Evolutionary conservation across 2,888 invertebrate genomes (phyloP).

Genomic region (Plutella xylostella): DNA sequence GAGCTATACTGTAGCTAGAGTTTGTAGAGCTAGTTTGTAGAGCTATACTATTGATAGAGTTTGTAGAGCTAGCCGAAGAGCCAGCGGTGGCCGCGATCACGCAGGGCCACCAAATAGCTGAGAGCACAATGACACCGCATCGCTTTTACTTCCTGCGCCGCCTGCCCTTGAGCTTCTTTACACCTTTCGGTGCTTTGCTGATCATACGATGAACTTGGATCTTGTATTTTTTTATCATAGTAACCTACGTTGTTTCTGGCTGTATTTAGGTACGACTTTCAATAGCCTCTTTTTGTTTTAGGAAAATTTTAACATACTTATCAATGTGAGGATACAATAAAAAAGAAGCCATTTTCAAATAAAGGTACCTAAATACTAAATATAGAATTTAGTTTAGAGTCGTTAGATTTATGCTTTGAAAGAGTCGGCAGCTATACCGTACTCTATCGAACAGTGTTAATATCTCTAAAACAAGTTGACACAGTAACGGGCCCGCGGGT

Average conservation of each 20-base stretch:
- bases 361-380: neutral
- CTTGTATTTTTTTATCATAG: neutral
- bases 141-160: slow-evolving; percentile 12
- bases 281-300: neutral
- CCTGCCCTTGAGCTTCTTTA: neutral
- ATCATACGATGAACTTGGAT: neutral
- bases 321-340: neutral
- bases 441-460: neutral
- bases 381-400: neutral
- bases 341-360: neutral
- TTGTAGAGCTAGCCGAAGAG: no score
- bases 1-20: no score
- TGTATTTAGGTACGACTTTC: neutral
- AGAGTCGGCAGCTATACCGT: neutral
- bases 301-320: neutral
- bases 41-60: no score
- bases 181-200: neutral
- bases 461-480: neutral
- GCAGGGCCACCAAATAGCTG: slow-evolving; percentile 40
- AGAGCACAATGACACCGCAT: slow-evolving; percentile 48
- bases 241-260: neutral
- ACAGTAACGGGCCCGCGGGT: no score
- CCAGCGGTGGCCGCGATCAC: slow-evolving; percentile 24
- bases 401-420: no score
- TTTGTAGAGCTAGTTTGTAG: no score